Percentiles rank a stretch among this genome's conserved stretches.
Conservation (phyloP, 2,797 vertebrate species). For the Danio choprae region DNA sequence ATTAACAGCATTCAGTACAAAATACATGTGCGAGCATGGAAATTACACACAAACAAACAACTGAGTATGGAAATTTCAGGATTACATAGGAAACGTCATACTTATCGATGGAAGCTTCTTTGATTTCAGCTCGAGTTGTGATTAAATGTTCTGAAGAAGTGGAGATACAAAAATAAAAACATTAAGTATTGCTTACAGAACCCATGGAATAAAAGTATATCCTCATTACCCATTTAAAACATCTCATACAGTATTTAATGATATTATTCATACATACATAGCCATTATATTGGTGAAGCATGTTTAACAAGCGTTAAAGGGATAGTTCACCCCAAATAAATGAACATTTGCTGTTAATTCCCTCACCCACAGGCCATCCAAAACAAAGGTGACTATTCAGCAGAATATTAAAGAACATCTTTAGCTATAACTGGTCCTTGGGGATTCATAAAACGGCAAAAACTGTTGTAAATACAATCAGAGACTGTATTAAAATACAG, state of each 20-base stretch:
- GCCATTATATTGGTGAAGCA: background rate
- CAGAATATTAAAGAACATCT: too few relatives aligned
- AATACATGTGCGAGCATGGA: too few relatives aligned
- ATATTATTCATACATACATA: constrained; percentile 8
- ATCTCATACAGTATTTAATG: constrained; percentile 38
- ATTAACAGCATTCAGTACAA: constrained; percentile 26
- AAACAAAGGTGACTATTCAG: too few relatives aligned
- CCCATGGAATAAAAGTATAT: background rate
- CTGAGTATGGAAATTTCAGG: background rate
- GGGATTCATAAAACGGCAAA: too few relatives aligned
- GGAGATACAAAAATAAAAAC: background rate
- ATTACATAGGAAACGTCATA: background rate
- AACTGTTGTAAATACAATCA: too few relatives aligned
- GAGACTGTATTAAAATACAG: too few relatives aligned
- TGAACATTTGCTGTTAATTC: too few relatives aligned
- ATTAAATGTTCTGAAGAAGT: background rate
- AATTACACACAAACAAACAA: too few relatives aligned
- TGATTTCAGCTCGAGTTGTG: background rate
- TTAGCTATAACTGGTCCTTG: too few relatives aligned
- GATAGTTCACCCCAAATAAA: too few relatives aligned
- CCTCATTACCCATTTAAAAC: background rate
- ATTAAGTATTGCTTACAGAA: background rate
- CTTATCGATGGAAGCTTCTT: background rate
- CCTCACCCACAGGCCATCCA: too few relatives aligned
- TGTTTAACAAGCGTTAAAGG: background rate